phyloP scores from a whole-genome alignment of 2,797 vertebrate genomes.

The Pelodytes ibericus region DNA sequence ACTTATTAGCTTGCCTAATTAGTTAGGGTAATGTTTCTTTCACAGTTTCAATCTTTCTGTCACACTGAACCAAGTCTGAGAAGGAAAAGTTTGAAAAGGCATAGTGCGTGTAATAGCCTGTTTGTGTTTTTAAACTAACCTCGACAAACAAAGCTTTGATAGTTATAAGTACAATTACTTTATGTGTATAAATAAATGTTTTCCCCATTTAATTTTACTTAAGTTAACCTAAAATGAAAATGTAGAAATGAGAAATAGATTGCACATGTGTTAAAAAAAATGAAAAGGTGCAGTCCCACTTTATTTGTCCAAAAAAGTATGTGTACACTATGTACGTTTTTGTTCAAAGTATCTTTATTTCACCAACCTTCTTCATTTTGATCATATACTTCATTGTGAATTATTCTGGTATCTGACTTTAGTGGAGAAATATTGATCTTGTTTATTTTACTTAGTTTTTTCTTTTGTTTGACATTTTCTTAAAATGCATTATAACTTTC shows the following conservation, averaged over 20 bases:
- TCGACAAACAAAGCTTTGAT: conserved; percentile 65
- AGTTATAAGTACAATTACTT: conserved; percentile 64
- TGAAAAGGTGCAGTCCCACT: conserved; percentile 27
- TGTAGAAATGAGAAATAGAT: conserved; percentile 18
- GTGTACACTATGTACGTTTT: conserved; percentile 20
- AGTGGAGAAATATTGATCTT: conserved; percentile 35
- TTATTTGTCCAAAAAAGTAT: conserved; percentile 30
- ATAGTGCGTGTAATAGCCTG: conserved; percentile 64
- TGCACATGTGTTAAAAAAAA: conserved; percentile 26
- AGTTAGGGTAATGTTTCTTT: conserved; percentile 74
- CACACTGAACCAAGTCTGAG: conserved; percentile 73
- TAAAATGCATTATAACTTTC: conserved; percentile 14
- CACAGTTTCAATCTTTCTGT: conserved; percentile 72
- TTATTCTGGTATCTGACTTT: conserved; percentile 39
- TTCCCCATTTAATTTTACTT: conserved; percentile 62
- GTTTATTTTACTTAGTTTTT: conserved; percentile 6
- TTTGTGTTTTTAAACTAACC: conserved; percentile 66
- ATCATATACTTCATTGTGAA: conserved; percentile 22
- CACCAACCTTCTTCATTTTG: neutral
- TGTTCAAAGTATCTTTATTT: conserved; percentile 28
- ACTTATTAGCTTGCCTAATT: conserved; percentile 83
- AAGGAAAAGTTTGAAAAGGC: conserved; percentile 68
- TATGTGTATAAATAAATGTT: conserved; percentile 39
- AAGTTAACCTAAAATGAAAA: conserved; percentile 36
- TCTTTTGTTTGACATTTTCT: conserved; percentile 17